phyloP scores from a whole-genome alignment of 2,888 invertebrate genomes.

The Anarsia innoxiella region DNA sequence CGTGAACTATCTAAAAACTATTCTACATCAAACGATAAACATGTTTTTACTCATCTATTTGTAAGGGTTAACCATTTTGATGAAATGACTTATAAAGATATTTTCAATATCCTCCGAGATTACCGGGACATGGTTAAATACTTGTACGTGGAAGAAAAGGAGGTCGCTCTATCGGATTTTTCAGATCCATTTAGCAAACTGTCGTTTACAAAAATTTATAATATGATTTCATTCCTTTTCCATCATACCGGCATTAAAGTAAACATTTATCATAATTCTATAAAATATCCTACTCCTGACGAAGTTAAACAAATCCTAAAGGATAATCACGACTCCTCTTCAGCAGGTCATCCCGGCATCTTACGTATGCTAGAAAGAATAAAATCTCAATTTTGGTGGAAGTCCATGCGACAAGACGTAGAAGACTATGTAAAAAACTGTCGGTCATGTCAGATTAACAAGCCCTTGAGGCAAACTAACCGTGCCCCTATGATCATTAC shows the following conservation, averaged over 20 bases:
- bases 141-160: not conserved
- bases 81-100: conserved; percentile 8
- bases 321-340: no score
- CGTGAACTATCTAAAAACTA: not conserved
- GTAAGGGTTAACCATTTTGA: conserved; percentile 6
- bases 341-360: no score
- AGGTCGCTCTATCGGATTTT: conserved; percentile 1
- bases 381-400: no score
- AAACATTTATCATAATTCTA: conserved; percentile 1
- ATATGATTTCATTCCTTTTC: conserved; percentile 3
- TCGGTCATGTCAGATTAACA: no score
- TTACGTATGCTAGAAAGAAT: no score
- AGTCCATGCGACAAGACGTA: no score
- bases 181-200: conserved; percentile 1
- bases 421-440: no score
- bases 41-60: conserved; percentile 10
- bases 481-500: no score
- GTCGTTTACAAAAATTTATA: conserved; percentile 5
- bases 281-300: conserved; percentile 9
- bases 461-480: no score
- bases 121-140: conserved; percentile 8
- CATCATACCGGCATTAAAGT: conserved; percentile 3
- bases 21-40: not conserved
- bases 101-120: conserved; percentile 6
- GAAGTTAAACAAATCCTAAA: conserved; percentile 17